These are phyloP conservation scores for Coenonympha glycerion DNA, from an alignment of 2,888 invertebrate species.

Conservation along the genomic window DNA sequence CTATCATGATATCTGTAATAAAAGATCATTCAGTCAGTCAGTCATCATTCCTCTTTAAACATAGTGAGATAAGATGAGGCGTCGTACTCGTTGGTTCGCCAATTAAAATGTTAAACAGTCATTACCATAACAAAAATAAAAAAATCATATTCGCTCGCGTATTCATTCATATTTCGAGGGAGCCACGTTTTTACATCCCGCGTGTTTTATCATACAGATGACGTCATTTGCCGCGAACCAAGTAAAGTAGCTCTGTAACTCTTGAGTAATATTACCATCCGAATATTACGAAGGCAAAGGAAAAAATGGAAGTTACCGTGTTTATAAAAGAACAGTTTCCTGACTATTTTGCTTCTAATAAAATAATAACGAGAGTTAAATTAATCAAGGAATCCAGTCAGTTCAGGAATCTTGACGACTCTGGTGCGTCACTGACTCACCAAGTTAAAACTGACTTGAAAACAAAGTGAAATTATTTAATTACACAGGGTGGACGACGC, in stretches of 20 bases:
- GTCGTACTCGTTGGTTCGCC: neutral
- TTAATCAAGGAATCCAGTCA: neutral
- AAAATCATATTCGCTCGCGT: neutral
- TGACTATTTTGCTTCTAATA: neutral
- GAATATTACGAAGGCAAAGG: neutral
- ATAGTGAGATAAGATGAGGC: too few relatives aligned
- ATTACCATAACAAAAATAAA: neutral
- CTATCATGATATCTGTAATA: too few relatives aligned
- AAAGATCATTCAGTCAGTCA: too few relatives aligned
- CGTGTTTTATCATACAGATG: neutral
- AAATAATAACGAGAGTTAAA: neutral
- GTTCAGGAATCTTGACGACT: neutral
- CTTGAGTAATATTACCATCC: neutral
- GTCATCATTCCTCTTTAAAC: too few relatives aligned
- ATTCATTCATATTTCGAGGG: neutral
- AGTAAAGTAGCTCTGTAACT: conserved; percentile 4
- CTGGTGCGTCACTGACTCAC: neutral
- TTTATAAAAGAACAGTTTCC: neutral
- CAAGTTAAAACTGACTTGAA: too few relatives aligned
- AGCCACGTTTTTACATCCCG: neutral
- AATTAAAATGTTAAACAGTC: neutral
- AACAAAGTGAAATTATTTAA: too few relatives aligned
- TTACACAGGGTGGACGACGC: too few relatives aligned
- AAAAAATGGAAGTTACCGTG: neutral
- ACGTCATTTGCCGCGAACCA: neutral